Evolutionary conservation across 2,888 invertebrate species (phyloP), one percentile per base, ranked within the genome.

Genomic region (Ichneumoninae sp.): DNA sequence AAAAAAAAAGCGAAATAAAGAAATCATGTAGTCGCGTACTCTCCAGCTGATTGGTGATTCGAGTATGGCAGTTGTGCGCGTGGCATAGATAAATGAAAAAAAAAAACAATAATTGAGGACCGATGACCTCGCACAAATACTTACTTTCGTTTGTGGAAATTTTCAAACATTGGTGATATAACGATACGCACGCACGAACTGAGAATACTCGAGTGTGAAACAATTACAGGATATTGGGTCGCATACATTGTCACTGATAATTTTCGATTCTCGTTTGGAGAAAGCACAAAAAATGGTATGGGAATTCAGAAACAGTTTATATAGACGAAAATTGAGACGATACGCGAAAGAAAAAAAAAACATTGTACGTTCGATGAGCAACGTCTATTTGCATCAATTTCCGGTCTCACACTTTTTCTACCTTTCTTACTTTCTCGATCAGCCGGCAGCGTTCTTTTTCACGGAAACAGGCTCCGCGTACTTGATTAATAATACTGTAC

Each of bases 211-310:
- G 79, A 57, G 19, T 66, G 66, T 82, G 30, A 66, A 82, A 82
- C 13, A 68, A 54, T 79, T 36, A 75, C 63, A 54, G 30, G 26
- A 75, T 71, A 78, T 65, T 50, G 30, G 44, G 16, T 52, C 50
- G 60, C 60, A 60, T 16, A 26, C 13, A 36, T 33, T 52, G 66
- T 68, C 81, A 70, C 36, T 16, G 13, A 69, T 83, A 75, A 85
- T 85, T 86, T 83, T 86, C 76, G 79, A 86, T 86, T 85, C 68
- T 80, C 85, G 85, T 83, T 85, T 68, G 70, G 81, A 85, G 79
- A 81, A 81, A 75, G 68, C 73, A 81, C 36, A 73, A 47, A 47
- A 66, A 66, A 77, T 44, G 76, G 52, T 71, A 47, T 65, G 60
- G 50, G 10, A 74, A 70, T 70, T 78, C 44, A 63, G 52, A 74